Percentiles rank a stretch among this genome's conserved stretches.
phyloP scores from a whole-genome alignment of 2,113 vertebrate species.

The Bubo scandiacus region DNA sequence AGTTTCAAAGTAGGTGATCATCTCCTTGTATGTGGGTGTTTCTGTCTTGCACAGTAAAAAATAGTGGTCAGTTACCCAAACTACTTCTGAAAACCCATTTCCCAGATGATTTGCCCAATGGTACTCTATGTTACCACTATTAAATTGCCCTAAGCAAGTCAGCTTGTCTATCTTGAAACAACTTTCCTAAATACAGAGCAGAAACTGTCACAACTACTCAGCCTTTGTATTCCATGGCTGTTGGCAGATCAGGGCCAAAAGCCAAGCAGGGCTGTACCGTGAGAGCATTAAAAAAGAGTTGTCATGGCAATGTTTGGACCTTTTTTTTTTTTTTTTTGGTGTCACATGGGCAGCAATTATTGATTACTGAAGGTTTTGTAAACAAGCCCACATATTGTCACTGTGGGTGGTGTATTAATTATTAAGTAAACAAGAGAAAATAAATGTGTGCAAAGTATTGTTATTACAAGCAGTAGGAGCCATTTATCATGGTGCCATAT shows the following conservation, averaged over 20 bases:
- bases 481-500: constrained; percentile 38
- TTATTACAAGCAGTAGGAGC: constrained; percentile 1
- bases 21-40: background rate
- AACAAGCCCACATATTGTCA: constrained; percentile 27
- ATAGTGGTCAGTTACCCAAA: background rate
- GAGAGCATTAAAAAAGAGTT: background rate
- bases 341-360: background rate
- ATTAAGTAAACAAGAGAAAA: constrained; percentile 60
- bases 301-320: background rate
- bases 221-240: background rate
- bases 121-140: background rate
- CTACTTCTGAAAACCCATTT: background rate
- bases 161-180: background rate
- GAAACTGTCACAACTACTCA: background rate
- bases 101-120: background rate
- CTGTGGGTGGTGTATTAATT: constrained; percentile 49
- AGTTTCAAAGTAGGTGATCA: too few species aligned
- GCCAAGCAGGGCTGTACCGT: background rate
- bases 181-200: background rate
- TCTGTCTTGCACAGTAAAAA: background rate
- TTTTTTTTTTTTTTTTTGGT: background rate
- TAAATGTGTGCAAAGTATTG: constrained; percentile 22
- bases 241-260: background rate
- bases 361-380: constrained; percentile 42
- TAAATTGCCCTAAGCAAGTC: background rate